Evolutionary conservation across 2,113 vertebrate species (phyloP).

Genomic region (Micronycteris hirsuta): DNA sequence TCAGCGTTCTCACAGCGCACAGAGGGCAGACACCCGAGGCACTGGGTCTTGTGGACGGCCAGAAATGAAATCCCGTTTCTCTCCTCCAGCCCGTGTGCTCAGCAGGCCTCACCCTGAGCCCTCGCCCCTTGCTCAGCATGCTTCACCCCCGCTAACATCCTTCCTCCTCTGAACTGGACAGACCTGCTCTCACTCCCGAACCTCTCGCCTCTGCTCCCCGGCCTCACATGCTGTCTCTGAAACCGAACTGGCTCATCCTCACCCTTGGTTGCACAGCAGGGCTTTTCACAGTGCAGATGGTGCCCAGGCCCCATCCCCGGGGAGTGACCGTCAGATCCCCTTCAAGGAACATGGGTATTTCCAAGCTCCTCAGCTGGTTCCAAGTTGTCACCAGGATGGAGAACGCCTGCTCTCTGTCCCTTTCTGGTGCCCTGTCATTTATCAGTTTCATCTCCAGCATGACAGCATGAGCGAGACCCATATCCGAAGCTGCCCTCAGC

Average conservation of each 20-base stretch:
- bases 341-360: accelerated
- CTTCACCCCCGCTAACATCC: background rate
- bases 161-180: background rate
- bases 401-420: accelerated
- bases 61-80: background rate
- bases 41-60: background rate
- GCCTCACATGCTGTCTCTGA: background rate
- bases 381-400: background rate
- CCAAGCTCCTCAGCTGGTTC: background rate
- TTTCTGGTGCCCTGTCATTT: background rate
- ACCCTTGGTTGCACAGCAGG: accelerated
- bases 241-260: background rate
- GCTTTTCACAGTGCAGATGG: background rate
- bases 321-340: too few relatives aligned
- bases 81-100: too few relatives aligned
- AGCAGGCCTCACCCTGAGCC: accelerated
- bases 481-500: background rate
- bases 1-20: accelerated
- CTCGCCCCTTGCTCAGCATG: background rate
- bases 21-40: background rate
- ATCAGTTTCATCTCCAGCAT: background rate
- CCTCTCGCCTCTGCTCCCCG: background rate
- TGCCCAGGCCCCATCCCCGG: background rate
- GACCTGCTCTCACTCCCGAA: too few relatives aligned
- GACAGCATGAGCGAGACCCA: background rate